Base-by-base conservation (phyloP, 2,113 vertebrate genomes). In the Lepisosteus oculatus region DNA sequence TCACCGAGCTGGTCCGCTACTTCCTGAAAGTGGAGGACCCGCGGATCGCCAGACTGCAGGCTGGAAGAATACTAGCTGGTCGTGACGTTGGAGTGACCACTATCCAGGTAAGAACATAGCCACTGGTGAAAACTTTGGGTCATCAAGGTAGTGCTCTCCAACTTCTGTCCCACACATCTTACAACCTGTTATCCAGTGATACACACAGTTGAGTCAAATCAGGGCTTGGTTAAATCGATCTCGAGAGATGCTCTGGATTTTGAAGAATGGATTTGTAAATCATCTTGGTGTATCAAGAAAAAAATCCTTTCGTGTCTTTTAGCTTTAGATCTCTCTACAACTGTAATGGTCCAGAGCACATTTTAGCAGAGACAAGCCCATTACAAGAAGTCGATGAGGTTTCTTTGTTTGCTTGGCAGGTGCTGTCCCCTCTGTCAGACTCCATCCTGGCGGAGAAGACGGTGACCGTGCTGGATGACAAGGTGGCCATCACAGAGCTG, bases 1-100 rank as follows among this genome's bases (percentile, higher is more conserved):
- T 98, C 78, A 97, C 94, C 0, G 84, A 92, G 77, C 83, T 98
- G 78, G 95, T 96, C 57, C 85, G 84, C 13, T 93, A 93, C 86
- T 98, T 95, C 88, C 87, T 96, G 89, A 95, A 96, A 84, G 94
- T 98, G 83, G 96, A 97, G 77, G 94, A 97, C 76, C 90, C 96
- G 4, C 81, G 92, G 8, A 87, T 98, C 0, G 95, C 94, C 42
- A 85, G 69, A 73, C 87, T 98, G 3, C 91, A 93, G 61, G 93
- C 88, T 0, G 95, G 94, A 3, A 93, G 92, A 67, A 84, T 96
- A 7, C 86, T 98, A 79, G 85, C 91, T 0, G 96, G 96, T n/a
- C 92, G 92, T 75, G 94, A 96, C 71, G 85, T 95, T 0, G 95
- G 96, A 8, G 95, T 94, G 86, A 98, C 96, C 1, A 91, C 90